Percentiles rank a stretch among this genome's conserved stretches.
These are phyloP conservation scores for Diadema setosum DNA, from an alignment of 35 echinoderm and acorn worm species.

Conservation along the genomic window DNA sequence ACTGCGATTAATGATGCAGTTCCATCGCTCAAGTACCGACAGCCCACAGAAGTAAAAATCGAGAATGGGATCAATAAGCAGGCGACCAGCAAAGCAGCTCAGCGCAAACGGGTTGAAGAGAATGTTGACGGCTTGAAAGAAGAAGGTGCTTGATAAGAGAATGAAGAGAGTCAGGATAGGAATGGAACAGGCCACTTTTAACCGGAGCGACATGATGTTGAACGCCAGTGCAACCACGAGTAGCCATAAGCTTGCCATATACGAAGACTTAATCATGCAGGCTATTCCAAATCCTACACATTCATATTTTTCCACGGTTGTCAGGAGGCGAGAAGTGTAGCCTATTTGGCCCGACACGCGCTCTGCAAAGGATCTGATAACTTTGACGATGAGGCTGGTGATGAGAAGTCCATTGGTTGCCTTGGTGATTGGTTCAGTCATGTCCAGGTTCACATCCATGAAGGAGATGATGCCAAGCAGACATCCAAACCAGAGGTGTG, in stretches of 20 bases:
- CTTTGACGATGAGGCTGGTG: conserved; percentile 62
- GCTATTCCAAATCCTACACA: conserved; percentile 83
- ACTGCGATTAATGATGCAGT: conserved; percentile 51
- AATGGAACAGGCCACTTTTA: conserved; percentile 70
- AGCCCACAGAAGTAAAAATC: conserved; percentile 79
- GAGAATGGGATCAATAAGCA: conserved; percentile 52
- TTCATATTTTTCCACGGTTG: conserved; percentile 70
- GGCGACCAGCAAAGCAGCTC: conserved; percentile 62
- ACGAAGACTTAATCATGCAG: conserved; percentile 45
- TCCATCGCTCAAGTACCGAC: conserved; percentile 81
- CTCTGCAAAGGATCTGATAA: conserved; percentile 58
- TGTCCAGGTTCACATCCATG: not conserved
- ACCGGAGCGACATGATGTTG: conserved; percentile 58
- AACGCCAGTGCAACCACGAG: conserved; percentile 66
- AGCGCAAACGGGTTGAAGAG: conserved; percentile 61
- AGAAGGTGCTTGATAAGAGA: conserved; percentile 55
- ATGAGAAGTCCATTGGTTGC: conserved; percentile 60
- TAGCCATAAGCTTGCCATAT: conserved; percentile 68
- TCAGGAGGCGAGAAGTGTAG: conserved; percentile 65
- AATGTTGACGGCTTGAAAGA: conserved; percentile 54
- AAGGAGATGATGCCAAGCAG: conserved; percentile 88
- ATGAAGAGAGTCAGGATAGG: conserved; percentile 52
- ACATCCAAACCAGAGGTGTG: conserved; percentile 91
- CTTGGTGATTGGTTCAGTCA: not conserved
- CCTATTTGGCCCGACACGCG: conserved; percentile 40